Conservation (phyloP, 2,888 invertebrate species). For the Caenorhabditis sulstoni region DNA sequence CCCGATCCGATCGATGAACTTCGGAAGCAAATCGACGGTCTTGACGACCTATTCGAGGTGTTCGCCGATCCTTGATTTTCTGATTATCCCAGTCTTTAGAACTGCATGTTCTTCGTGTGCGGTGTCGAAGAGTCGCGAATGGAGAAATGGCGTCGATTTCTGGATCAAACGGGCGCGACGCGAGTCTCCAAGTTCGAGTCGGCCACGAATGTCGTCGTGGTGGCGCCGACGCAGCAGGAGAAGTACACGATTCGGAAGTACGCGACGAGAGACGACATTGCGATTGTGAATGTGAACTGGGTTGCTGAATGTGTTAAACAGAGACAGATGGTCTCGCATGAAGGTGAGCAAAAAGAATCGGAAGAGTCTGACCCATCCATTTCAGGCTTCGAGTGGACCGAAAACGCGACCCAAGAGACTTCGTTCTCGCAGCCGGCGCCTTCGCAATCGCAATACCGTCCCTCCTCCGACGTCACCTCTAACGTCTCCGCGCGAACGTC, state of each 20-base stretch:
- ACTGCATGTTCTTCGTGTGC: conserved; percentile 35
- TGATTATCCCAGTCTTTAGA: background rate
- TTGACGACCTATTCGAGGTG: conserved; percentile 58
- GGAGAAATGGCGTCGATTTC: conserved; percentile 54
- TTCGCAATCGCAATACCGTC: background rate
- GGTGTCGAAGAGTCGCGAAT: conserved; percentile 20
- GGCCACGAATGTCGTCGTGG: conserved; percentile 66
- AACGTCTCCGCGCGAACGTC: background rate
- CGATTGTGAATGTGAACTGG: conserved; percentile 62
- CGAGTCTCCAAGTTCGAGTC: conserved; percentile 51
- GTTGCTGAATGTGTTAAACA: conserved; percentile 58
- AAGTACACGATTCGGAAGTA: conserved; percentile 23
- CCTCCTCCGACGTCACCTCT: no score
- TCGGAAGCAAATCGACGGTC: conserved; percentile 14
- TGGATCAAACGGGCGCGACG: conserved; percentile 64
- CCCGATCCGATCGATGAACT: conserved; percentile 35
- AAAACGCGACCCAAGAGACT: background rate
- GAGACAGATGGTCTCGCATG: conserved; percentile 34
- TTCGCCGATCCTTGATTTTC: background rate
- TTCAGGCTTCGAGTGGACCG: conserved; percentile 19
- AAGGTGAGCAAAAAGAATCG: no score
- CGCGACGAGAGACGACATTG: conserved; percentile 35
- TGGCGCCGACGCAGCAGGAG: conserved; percentile 32
- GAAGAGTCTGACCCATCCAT: no score
- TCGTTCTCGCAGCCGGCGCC: background rate